A percentile compares a stretch with the other conserved stretches of the same genome.
Conservation (phyloP, 2,888 invertebrate species). For the Aspidiotus destructor region DNA sequence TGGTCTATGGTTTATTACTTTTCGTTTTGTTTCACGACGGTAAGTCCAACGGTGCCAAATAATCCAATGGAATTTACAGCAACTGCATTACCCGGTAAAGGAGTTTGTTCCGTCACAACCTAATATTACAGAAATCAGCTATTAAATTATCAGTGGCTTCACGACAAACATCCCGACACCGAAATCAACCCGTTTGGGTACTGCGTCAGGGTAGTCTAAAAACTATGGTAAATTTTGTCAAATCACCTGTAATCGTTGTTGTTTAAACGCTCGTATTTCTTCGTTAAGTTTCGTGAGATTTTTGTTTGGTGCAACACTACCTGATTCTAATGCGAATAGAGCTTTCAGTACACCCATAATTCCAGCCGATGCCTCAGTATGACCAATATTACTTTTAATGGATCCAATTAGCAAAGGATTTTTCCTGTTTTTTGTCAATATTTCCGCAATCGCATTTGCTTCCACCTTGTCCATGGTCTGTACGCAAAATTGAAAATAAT, state of each 20-base stretch:
- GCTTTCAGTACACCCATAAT: slow-evolving; percentile 46
- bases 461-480: slow-evolving; percentile 35
- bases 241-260: slow-evolving; percentile 17
- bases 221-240: background rate
- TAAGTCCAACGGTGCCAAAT: background rate
- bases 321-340: slow-evolving; percentile 37
- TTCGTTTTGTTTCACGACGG: background rate
- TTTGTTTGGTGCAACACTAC: slow-evolving; percentile 37
- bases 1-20: background rate
- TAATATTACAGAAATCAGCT: background rate
- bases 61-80: background rate
- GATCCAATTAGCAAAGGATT: slow-evolving; percentile 49
- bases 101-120: background rate
- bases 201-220: too few relatives aligned
- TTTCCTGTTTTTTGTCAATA: slow-evolving; percentile 25
- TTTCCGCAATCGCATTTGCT: slow-evolving; percentile 34
- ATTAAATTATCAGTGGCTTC: too few relatives aligned
- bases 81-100: background rate
- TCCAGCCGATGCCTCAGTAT: slow-evolving; percentile 46
- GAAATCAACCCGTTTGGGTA: too few relatives aligned
- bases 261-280: slow-evolving; percentile 3
- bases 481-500: background rate
- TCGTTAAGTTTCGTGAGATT: slow-evolving; percentile 3
- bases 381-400: slow-evolving; percentile 53
- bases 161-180: too few relatives aligned